Evolutionary conservation across 2,797 vertebrate species (phyloP).

Genomic region (Neosilurus hyrtlii): DNA sequence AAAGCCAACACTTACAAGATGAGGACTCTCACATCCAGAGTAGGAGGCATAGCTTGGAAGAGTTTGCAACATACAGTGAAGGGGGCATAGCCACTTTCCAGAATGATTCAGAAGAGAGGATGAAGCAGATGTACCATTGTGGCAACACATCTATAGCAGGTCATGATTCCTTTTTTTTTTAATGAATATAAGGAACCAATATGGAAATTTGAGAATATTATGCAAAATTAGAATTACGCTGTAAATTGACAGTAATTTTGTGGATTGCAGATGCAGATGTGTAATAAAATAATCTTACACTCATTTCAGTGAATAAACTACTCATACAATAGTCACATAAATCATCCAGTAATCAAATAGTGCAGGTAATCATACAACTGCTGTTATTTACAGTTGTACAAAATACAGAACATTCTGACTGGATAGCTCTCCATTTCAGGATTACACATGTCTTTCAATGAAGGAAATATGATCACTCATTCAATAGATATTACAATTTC

Average conservation of each 20-base stretch:
- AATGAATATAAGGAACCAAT: not conserved
- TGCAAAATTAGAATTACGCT: not conserved
- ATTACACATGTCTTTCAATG: no score
- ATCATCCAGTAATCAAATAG: no score
- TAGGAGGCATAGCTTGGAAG: constrained; percentile 84
- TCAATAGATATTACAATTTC: no score
- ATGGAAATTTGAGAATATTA: constrained; percentile 2
- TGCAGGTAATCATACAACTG: no score
- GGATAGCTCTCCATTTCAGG: no score
- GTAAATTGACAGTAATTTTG: not conserved
- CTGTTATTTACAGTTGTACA: no score
- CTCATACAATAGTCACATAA: no score
- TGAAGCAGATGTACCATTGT: constrained; percentile 74
- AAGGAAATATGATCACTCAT: no score
- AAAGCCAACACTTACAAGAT: constrained; percentile 78
- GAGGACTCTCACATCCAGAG: constrained; percentile 74
- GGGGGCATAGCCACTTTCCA: constrained; percentile 90
- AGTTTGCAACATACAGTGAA: constrained; percentile 87
- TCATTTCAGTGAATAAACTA: no score
- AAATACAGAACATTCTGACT: no score
- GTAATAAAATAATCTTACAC: no score
- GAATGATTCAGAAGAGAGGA: constrained; percentile 78
- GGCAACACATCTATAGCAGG: constrained; percentile 78
- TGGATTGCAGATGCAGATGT: not conserved
- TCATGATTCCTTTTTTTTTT: constrained; percentile 66